phyloP scores from a whole-genome alignment of 2,888 invertebrate genomes.

The Drosophila lutescens region DNA sequence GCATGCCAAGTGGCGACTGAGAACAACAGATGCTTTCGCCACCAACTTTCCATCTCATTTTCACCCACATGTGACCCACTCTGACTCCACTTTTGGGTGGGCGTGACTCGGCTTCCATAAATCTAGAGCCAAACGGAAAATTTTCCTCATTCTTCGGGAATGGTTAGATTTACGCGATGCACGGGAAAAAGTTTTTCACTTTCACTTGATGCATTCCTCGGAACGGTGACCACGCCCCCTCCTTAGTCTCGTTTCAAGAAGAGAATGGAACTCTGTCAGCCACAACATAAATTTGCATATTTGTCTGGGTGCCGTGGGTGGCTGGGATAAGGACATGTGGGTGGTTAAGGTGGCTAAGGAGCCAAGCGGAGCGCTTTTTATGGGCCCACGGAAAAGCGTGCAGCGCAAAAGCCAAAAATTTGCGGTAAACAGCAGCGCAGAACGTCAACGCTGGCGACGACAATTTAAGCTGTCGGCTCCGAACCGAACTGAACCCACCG shows the following conservation, averaged over 20 bases:
- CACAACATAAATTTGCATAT: slow-evolving; percentile 76
- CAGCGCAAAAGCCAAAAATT: slow-evolving; percentile 72
- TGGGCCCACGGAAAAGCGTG: slow-evolving; percentile 51
- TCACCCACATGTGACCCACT: slow-evolving; percentile 21
- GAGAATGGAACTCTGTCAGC: slow-evolving; percentile 58
- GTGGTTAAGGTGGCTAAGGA: background rate
- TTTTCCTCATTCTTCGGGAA: slow-evolving; percentile 56
- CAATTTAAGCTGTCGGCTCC: slow-evolving; percentile 68
- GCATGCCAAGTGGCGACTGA: slow-evolving; percentile 6
- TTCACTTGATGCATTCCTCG: slow-evolving; percentile 68
- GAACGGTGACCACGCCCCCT: slow-evolving; percentile 11
- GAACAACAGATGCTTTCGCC: slow-evolving; percentile 20
- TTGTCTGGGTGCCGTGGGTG: slow-evolving; percentile 58
- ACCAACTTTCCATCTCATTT: slow-evolving; percentile 21
- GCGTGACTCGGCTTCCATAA: slow-evolving; percentile 53
- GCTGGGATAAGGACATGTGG: background rate
- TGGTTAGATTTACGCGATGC: slow-evolving; percentile 67
- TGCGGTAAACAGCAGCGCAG: slow-evolving; percentile 65
- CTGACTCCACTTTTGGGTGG: slow-evolving; percentile 12
- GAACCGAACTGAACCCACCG: slow-evolving; percentile 24
- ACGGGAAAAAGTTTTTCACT: slow-evolving; percentile 72
- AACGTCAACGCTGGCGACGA: slow-evolving; percentile 55
- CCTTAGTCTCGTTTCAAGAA: slow-evolving; percentile 15
- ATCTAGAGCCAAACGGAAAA: slow-evolving; percentile 57
- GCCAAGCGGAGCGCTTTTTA: slow-evolving; percentile 9